These are phyloP conservation scores for Yponomeuta sedellus DNA, from an alignment of 2,888 invertebrate species.

Conservation along the genomic window DNA sequence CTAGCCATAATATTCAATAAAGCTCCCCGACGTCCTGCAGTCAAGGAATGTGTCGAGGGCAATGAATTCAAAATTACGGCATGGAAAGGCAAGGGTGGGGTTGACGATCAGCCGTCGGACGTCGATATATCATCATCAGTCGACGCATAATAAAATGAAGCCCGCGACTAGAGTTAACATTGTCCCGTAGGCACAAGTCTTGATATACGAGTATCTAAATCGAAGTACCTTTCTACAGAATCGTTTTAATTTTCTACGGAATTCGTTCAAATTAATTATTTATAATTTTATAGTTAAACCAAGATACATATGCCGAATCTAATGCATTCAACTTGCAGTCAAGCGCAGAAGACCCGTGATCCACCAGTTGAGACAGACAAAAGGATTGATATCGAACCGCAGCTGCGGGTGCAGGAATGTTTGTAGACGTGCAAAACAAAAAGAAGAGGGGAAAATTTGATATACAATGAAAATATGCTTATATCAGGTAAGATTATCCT, in stretches of 20 bases:
- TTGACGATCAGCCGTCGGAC: slow-evolving; percentile 71
- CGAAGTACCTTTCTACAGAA: background rate
- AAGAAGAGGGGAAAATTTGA: no score
- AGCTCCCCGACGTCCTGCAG: slow-evolving; percentile 8
- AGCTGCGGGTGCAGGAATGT: no score
- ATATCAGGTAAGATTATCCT: no score
- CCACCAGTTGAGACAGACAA: no score
- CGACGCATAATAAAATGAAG: slow-evolving; percentile 64
- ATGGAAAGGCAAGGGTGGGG: slow-evolving; percentile 71
- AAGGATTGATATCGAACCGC: no score
- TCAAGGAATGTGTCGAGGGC: slow-evolving; percentile 41
- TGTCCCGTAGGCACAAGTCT: slow-evolving; percentile 37
- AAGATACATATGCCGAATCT: no score
- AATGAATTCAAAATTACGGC: slow-evolving; percentile 70
- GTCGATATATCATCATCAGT: slow-evolving; percentile 75
- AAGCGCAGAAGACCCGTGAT: no score
- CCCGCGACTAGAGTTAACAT: slow-evolving; percentile 50
- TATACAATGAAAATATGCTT: no score
- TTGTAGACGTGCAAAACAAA: no score
- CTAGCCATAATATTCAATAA: slow-evolving; percentile 14
- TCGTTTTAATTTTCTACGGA: background rate
- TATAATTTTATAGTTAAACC: no score
- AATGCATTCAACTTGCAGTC: no score
- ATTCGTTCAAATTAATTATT: no score
- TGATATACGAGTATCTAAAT: slow-evolving; percentile 19